Evolutionary conservation across 2,113 vertebrate genomes (phyloP), one percentile per base, ranked within the genome.

Genomic region (Melospiza georgiana): DNA sequence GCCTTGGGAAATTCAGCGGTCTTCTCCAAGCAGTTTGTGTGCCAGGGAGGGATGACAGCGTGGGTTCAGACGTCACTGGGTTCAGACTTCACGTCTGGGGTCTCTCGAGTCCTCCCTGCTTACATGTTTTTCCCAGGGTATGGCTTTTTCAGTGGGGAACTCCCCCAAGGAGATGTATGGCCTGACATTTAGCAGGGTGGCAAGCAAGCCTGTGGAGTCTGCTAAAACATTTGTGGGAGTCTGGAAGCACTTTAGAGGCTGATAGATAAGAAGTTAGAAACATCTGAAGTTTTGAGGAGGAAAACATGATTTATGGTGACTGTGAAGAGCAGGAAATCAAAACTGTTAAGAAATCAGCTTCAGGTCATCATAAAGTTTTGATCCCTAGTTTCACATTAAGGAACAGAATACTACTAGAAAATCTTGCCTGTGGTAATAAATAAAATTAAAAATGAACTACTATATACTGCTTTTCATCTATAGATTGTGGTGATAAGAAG

Each of bases 291-390:
- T 95, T 95, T 94, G 88, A 91, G 69, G 76, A 95, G 84, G 73
- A 93, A 95, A 93, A 76, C 28, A 79, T 86, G 92, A 96, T 96
- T 96, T 96, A 95, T 89, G 78, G 78, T 69, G 74, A 59, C 91
- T 82, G 15, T 54, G 93, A 95, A 81, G 91, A 95, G 74, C 65
- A 94, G 94, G 91, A 96, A 96, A 96, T 96, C 80, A 11, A 94
- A 96, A 90, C 93, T 93, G 90, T 91, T 93, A 95, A 95, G 93
- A 91, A 91, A 94, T 95, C 91, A 84, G 93, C 94, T 97, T 95
- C 85, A 75, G 91, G 79, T 96, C 89, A 71, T 95, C 88, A 84
- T 95, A 84, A 96, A 94, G 79, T 97, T 96, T 85, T 96, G 90
- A 95, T 96, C 93, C 76, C 89, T 95, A 76, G 87, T 94, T 96